Conservation (phyloP, 2,888 invertebrate species). For the Aspidiotus destructor region DNA sequence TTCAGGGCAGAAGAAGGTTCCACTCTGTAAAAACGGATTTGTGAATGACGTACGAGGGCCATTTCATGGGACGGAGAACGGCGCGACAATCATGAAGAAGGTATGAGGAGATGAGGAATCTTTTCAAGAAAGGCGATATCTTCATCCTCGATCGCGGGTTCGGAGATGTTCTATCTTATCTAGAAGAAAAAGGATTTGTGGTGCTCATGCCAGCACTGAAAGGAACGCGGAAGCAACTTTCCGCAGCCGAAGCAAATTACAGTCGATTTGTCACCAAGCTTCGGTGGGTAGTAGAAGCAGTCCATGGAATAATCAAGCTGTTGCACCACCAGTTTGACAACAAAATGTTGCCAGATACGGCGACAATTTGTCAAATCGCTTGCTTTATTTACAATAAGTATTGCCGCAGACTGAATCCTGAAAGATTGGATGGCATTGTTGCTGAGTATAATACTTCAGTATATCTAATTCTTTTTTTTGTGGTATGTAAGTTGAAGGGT, state of each 20-base stretch:
- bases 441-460: too few relatives aligned
- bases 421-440: too few relatives aligned
- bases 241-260: slow-evolving; percentile 13
- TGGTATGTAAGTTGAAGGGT: neutral
- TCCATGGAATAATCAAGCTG: slow-evolving; percentile 1
- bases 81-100: slow-evolving; percentile 37
- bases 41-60: slow-evolving; percentile 37
- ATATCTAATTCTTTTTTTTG: too few relatives aligned
- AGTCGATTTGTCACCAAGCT: slow-evolving; percentile 6
- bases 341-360: neutral
- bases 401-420: neutral
- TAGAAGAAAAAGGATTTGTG: slow-evolving; percentile 35
- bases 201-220: slow-evolving; percentile 38
- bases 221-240: slow-evolving; percentile 37
- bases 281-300: slow-evolving; percentile 6
- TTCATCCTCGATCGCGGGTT: slow-evolving; percentile 38
- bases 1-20: slow-evolving; percentile 37
- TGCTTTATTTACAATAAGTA: slow-evolving; percentile 2
- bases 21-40: slow-evolving; percentile 37
- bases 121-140: slow-evolving; percentile 36
- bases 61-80: slow-evolving; percentile 30
- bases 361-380: neutral
- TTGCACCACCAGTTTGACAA: neutral
- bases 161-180: slow-evolving; percentile 35
- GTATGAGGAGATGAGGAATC: slow-evolving; percentile 34